Conservation (phyloP, 2,888 invertebrate species). For the Selenia dentaria region DNA sequence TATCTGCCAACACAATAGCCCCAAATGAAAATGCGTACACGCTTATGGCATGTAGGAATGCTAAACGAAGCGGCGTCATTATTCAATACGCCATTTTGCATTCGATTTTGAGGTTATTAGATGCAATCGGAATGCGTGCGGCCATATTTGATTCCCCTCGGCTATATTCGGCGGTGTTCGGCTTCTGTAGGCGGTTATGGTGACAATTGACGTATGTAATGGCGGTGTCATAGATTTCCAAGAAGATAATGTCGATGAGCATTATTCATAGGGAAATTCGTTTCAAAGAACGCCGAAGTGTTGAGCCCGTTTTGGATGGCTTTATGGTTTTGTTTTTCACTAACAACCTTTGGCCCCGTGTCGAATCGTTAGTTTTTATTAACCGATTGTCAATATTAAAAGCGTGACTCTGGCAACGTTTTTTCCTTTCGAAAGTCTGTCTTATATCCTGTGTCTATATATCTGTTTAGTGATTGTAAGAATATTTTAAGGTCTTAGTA, state of each 20-base stretch:
- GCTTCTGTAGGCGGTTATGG: slow-evolving; percentile 58
- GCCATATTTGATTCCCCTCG: slow-evolving; percentile 73
- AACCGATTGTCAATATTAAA: slow-evolving; percentile 5
- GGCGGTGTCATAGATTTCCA: slow-evolving; percentile 64
- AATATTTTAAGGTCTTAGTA: too few species aligned
- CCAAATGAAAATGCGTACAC: slow-evolving; percentile 81
- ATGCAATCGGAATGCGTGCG: slow-evolving; percentile 81
- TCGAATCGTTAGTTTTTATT: slow-evolving; percentile 17
- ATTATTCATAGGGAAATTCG: slow-evolving; percentile 57
- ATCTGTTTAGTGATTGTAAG: too few species aligned
- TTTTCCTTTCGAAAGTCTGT: neutral
- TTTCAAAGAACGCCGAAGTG: slow-evolving; percentile 44
- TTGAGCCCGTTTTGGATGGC: slow-evolving; percentile 28
- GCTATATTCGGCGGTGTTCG: slow-evolving; percentile 68
- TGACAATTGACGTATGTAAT: slow-evolving; percentile 69
- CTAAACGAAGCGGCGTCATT: slow-evolving; percentile 79
- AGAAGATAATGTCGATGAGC: slow-evolving; percentile 56
- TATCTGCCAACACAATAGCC: slow-evolving; percentile 81
- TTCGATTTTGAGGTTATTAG: slow-evolving; percentile 83
- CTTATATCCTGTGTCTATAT: too few species aligned
- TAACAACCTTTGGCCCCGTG: slow-evolving; percentile 18
- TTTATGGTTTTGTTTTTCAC: slow-evolving; percentile 37
- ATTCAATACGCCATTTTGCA: slow-evolving; percentile 82
- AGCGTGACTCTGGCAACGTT: slow-evolving; percentile 2
- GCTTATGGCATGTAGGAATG: slow-evolving; percentile 81